Conservation (phyloP, 2,797 vertebrate genomes). For the Cuniculus paca region DNA sequence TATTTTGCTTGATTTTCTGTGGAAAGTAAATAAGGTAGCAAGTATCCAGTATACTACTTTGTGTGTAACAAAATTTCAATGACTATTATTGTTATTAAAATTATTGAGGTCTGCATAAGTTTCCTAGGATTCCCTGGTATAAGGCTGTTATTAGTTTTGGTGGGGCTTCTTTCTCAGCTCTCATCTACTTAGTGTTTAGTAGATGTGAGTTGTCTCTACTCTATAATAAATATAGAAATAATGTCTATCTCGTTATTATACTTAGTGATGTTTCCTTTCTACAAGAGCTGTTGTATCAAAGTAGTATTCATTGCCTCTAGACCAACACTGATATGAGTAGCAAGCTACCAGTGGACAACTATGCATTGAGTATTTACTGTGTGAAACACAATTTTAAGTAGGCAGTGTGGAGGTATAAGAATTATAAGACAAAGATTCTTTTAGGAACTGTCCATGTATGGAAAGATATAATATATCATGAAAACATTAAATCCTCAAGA, state of each 20-base stretch:
- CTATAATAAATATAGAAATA: background rate
- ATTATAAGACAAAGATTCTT: slow-evolving; percentile 10
- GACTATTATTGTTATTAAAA: background rate
- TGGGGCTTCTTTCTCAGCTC: background rate
- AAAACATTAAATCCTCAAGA: background rate
- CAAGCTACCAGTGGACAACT: background rate
- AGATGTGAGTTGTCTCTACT: background rate
- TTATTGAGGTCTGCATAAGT: background rate
- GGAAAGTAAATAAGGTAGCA: background rate
- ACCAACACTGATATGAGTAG: background rate
- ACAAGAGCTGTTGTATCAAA: background rate
- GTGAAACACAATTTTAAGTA: background rate
- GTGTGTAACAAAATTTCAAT: background rate
- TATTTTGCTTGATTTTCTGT: background rate
- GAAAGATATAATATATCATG: background rate
- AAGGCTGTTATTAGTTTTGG: background rate
- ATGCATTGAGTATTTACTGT: background rate
- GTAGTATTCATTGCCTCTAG: background rate
- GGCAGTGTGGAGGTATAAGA: background rate
- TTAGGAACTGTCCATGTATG: background rate
- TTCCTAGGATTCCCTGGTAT: background rate
- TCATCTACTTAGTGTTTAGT: background rate
- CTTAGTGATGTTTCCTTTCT: slow-evolving; percentile 20
- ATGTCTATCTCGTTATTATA: background rate
- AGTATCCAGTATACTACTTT: background rate